Conservation (phyloP, 2,888 invertebrate genomes). For the Horisme vitalbata region DNA sequence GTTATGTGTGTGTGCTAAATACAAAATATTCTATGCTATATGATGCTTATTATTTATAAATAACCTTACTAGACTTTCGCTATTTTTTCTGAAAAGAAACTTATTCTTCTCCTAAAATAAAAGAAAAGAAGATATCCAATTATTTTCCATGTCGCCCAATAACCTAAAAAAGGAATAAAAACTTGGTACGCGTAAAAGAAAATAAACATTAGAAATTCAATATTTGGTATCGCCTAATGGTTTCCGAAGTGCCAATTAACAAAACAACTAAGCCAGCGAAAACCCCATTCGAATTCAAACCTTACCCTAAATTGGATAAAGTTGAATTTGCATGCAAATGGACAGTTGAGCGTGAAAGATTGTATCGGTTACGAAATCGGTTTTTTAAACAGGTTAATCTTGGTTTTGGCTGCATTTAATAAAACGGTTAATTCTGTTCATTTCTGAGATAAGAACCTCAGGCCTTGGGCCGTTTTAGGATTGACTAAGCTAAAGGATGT, state of each 20-base stretch:
- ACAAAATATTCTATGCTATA: no score
- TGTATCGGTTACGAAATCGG: slow-evolving; percentile 39
- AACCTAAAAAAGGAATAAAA: no score
- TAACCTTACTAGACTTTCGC: no score
- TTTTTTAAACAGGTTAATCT: slow-evolving; percentile 36
- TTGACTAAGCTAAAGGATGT: no score
- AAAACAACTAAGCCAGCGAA: slow-evolving; percentile 27
- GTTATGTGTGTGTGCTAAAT: no score
- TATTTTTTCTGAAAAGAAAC: no score
- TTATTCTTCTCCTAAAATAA: no score
- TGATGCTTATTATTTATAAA: no score
- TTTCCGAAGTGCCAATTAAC: slow-evolving; percentile 43
- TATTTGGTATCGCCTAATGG: slow-evolving; percentile 26
- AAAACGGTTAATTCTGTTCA: slow-evolving; percentile 14
- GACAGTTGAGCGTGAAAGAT: slow-evolving; percentile 35
- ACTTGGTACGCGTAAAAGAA: no score
- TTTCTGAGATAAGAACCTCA: slow-evolving; percentile 10
- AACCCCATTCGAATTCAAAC: slow-evolving; percentile 30
- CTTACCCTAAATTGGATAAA: slow-evolving; percentile 31
- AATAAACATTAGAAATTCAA: slow-evolving; percentile 12
- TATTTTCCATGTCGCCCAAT: no score
- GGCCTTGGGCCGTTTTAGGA: no score
- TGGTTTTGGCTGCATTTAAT: slow-evolving; percentile 29
- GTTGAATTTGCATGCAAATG: slow-evolving; percentile 37
- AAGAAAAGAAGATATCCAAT: no score